phyloP scores from a whole-genome alignment of 2,113 vertebrate genomes.

The Pimephales promelas region DNA sequence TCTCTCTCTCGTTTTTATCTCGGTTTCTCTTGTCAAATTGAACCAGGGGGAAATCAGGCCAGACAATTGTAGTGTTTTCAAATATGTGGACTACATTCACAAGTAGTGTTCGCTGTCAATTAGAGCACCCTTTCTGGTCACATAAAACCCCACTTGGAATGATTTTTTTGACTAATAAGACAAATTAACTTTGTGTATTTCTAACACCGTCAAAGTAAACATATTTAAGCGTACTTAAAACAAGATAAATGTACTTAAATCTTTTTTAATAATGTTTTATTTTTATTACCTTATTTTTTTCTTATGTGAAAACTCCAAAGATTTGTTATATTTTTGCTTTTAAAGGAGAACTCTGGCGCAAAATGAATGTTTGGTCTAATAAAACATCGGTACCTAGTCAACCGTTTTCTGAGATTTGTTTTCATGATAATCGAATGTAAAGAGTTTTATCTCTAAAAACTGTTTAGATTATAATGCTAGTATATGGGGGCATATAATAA shows the following conservation, averaged over 20 bases:
- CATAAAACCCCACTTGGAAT: background rate
- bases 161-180: background rate
- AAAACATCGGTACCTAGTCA: too few species aligned
- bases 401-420: too few species aligned
- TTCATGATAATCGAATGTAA: too few species aligned
- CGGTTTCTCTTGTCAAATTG: constrained; percentile 36
- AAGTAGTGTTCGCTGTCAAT: constrained; percentile 22
- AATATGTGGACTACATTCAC: constrained; percentile 33
- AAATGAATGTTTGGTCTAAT: too few species aligned
- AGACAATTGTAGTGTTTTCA: constrained; percentile 24
- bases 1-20: constrained; percentile 1
- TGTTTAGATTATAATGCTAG: too few species aligned
- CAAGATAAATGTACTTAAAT: background rate
- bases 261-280: background rate
- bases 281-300: background rate
- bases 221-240: background rate
- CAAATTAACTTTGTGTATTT: background rate
- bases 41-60: constrained; percentile 44
- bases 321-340: too few species aligned
- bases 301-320: too few species aligned
- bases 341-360: too few species aligned
- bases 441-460: too few species aligned
- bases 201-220: background rate
- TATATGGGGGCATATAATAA: too few species aligned
- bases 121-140: background rate